Percentiles rank a stretch among this genome's conserved stretches.
Conservation (phyloP, 2,113 vertebrate species). For the Myxocyprinus asiaticus region DNA sequence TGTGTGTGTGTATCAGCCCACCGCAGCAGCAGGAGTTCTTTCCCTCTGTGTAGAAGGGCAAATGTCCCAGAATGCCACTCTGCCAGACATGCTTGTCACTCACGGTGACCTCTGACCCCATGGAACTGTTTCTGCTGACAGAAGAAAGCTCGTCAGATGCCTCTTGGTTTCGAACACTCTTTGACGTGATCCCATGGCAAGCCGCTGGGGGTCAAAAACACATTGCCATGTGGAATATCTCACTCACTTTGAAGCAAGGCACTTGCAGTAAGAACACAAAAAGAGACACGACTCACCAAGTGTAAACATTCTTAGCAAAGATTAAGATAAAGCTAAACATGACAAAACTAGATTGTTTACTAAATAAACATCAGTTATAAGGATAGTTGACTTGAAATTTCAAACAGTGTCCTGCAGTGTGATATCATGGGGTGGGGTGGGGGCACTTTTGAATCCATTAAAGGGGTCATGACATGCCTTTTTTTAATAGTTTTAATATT, state of each 20-base stretch:
- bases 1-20: background rate
- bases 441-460: too few species aligned
- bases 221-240: constrained; percentile 4
- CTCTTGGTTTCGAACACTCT: constrained; percentile 7
- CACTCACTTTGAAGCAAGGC: constrained; percentile 31
- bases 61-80: constrained; percentile 54
- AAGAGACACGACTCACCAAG: background rate
- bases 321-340: too few species aligned
- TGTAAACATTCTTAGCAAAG: too few species aligned
- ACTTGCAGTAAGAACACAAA: constrained; percentile 4
- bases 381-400: too few species aligned
- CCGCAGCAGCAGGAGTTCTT: constrained; percentile 26
- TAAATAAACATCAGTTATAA: too few species aligned
- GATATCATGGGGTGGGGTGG: too few species aligned
- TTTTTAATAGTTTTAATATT: too few species aligned
- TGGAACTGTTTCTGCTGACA: constrained; percentile 38
- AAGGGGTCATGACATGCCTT: too few species aligned
- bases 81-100: constrained; percentile 41
- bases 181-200: constrained; percentile 30
- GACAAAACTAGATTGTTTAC: too few species aligned
- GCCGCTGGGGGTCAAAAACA: constrained; percentile 32
- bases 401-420: too few species aligned
- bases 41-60: constrained; percentile 43
- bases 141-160: constrained; percentile 10
- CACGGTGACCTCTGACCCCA: constrained; percentile 42